A percentile compares a stretch with the other conserved stretches of the same genome.
phyloP scores from a whole-genome alignment of 2,797 vertebrate genomes.

The Neopelma chrysocephalum region DNA sequence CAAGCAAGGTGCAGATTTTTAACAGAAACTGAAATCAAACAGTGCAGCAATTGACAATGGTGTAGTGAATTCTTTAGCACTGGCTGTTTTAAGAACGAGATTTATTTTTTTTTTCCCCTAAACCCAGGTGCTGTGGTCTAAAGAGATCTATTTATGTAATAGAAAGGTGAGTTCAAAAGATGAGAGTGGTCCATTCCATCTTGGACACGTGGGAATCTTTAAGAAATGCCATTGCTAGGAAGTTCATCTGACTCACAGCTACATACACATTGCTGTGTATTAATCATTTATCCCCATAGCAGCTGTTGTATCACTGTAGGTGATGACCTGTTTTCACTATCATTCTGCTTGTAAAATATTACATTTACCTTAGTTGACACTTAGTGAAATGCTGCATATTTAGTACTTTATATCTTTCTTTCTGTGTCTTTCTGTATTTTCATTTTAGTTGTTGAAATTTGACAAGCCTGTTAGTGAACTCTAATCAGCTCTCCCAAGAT shows the following conservation, averaged over 20 bases:
- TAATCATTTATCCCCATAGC: not conserved
- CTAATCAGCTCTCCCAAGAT: not conserved
- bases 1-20: slow-evolving; percentile 7
- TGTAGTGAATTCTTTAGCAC: not conserved
- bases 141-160: not conserved
- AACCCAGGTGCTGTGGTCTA: not conserved
- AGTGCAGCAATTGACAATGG: not conserved
- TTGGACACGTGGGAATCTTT: not conserved
- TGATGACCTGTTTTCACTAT: not conserved
- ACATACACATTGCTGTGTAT: not conserved
- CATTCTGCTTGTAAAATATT: not conserved
- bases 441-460: not conserved
- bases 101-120: not conserved
- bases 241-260: not conserved
- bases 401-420: not conserved
- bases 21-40: slow-evolving; percentile 11
- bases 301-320: not conserved
- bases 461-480: not conserved
- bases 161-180: not conserved
- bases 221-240: not conserved
- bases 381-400: not conserved
- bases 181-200: not conserved
- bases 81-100: not conserved
- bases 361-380: not conserved
- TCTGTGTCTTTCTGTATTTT: not conserved